Evolutionary conservation across 2,113 vertebrate genomes (phyloP).

Genomic region (Micromys minutus): DNA sequence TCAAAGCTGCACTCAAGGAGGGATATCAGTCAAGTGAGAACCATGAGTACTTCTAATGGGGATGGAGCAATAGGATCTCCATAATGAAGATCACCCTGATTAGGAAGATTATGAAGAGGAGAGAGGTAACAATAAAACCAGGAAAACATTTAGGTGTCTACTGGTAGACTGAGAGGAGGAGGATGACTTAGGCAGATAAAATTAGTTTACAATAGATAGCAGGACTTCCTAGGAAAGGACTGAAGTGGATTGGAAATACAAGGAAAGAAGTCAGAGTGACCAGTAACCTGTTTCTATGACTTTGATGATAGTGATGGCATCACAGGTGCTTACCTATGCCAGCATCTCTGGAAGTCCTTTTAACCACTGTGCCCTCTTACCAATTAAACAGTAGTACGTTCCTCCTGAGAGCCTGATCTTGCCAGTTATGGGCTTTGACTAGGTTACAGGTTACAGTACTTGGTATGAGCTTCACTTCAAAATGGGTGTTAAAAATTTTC

Average conservation of each 20-base stretch:
- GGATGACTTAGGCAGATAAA: not conserved
- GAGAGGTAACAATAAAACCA: not conserved
- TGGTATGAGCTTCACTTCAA: not conserved
- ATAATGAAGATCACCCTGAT: not conserved
- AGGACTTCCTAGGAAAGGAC: not conserved
- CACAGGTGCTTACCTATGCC: not conserved
- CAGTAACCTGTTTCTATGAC: not conserved
- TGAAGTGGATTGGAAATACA: not conserved
- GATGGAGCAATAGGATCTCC: not conserved
- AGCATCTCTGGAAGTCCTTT: not conserved
- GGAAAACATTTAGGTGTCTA: not conserved
- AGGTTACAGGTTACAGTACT: not conserved
- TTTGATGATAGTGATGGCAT: not conserved
- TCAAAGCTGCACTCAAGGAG: not conserved
- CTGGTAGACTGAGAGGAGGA: not conserved
- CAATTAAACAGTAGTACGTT: not conserved
- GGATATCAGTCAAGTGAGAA: not conserved
- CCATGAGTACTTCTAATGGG: not conserved
- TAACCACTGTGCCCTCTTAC: not conserved
- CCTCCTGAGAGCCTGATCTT: not conserved
- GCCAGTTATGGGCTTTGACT: not conserved
- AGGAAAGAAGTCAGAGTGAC: too few species aligned
- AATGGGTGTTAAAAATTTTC: not conserved
- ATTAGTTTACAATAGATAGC: not conserved
- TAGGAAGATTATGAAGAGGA: not conserved